Base-by-base conservation (phyloP, 2,797 vertebrate species). In the Phrynocephalus vlangalii region DNA sequence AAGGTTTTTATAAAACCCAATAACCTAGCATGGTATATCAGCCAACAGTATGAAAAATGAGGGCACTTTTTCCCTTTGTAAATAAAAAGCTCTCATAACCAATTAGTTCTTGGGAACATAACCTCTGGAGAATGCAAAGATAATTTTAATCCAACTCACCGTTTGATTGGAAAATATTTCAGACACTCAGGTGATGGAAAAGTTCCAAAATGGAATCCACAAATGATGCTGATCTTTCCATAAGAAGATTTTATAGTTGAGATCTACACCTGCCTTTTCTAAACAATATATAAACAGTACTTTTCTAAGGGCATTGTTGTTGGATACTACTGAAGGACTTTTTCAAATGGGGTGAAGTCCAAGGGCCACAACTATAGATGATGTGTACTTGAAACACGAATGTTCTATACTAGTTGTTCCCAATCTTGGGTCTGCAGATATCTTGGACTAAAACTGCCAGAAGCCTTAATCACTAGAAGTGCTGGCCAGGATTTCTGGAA, bases 41-140 rank as follows among this genome's bases (percentile, higher is more conserved):
- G 28, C n/a, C 28, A 44, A 79, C 66, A 68, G 13, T 60, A 86
- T 83, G 75, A 79, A 86, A 56, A n/a, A 75, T 63, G 28, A 84
- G 28, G 50, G 15, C n/a, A 44, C 10, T 60, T 30, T 4, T 71
- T 33, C 56, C 26, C 16, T 33, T 68, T 79, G 16, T 75, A 76
- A 76, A 77, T 70, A 26, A n/a, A 83, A 67, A 67, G 6, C 6
- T 50, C 67, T 68, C 48, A 67, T 79, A 83, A 86, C 5, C 68
- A 79, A 75, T 79, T 86, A 79, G 73, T 86, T 26, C 52, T 56
- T 16, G 18, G 1, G 1, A 28, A 30, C 48, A 24, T 28, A 75
- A 68, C 26, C 13, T 76, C 11, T 52, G 24, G 38, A 44, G 56
- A 44, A 15, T 33, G 52, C 72, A 72, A 48, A 67, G 77, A 28